Evolutionary conservation across 2,797 vertebrate species (phyloP), one percentile per base, ranked within the genome.

Genomic region (Staurois parvus): DNA sequence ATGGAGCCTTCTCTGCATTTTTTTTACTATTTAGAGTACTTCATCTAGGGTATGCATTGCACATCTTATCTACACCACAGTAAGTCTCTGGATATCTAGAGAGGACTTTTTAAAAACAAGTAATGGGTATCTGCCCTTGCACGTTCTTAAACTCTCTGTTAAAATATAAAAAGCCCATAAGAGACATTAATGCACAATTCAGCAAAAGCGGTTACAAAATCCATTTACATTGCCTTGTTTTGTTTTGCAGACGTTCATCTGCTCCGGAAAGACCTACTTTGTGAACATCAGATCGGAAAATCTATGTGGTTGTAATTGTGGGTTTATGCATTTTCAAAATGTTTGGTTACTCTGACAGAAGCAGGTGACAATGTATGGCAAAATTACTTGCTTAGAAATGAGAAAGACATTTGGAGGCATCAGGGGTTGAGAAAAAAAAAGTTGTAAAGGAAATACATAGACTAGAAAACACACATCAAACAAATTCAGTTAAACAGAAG

Each of bases 221-320:
- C 52, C 52, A 24, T 59, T 24, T 59, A 59, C 19, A 7, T 5
- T 24, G 21, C 19, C n/a, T n/a, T n/a, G n/a, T n/a, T n/a, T n/a
- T n/a, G n/a, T 56, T 59, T 59, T 59, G 52, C 52, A 59, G 52
- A 24, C 52, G 8, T 59, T 59, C 21, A 59, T 59, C 52, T 59
- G 13, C 48, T 80, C 78, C 78, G 78, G 78, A 80, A 80, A 56
- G 78, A 52, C 66, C 66, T 80, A 80, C 21, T 24, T 70, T 56
- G 56, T 70, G 28, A 80, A 56, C 6, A 17, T 30, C 21, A 26
- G 28, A 70, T 70, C 78, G 84, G 84, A 86, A 86, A 82, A 72
- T 82, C 48, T 81, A 28, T 86, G 84, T 82, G 84, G 84, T 86
- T 86, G 67, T 76, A 64, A 29, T 67, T 77, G 84, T 69, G 62